Evolutionary conservation across 2,888 invertebrate genomes (phyloP).

Genomic region (Melangyna quadrimaculata): DNA sequence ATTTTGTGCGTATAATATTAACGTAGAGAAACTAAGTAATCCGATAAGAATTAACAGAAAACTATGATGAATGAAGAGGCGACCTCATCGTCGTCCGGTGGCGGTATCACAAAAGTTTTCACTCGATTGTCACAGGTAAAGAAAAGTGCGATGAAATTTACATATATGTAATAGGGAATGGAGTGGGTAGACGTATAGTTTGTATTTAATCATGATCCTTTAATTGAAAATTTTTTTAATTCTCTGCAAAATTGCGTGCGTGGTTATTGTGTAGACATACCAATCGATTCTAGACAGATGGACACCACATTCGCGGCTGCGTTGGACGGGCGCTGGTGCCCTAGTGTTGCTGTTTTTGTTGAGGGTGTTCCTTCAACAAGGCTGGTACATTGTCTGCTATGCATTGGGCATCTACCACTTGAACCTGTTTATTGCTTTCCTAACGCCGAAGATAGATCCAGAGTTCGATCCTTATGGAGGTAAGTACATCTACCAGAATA

Average conservation of each 20-base stretch:
- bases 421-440: conserved; percentile 99
- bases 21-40: conserved; percentile 43
- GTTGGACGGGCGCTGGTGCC: conserved; percentile 89
- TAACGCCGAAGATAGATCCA: conserved; percentile 99
- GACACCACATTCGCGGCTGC: conserved; percentile 90
- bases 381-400: conserved; percentile 99
- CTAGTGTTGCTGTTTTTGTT: conserved; percentile 89
- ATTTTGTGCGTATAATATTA: conserved; percentile 49
- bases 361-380: conserved; percentile 93
- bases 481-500: conserved; percentile 78
- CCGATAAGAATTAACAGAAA: conserved; percentile 26
- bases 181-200: background rate
- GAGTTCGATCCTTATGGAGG: conserved; percentile 94
- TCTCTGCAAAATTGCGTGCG: background rate
- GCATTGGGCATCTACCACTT: conserved; percentile 99
- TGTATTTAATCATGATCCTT: background rate
- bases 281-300: conserved; percentile 93
- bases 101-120: conserved; percentile 79
- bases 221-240: conserved; percentile 17
- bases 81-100: conserved; percentile 76
- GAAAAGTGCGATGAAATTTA: background rate
- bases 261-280: conserved; percentile 81
- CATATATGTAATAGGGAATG: background rate
- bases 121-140: conserved; percentile 80
- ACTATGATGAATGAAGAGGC: conserved; percentile 81